These are phyloP conservation scores for Drosophila ezoana DNA, from an alignment of 2,888 invertebrate species.

Conservation along the genomic window DNA sequence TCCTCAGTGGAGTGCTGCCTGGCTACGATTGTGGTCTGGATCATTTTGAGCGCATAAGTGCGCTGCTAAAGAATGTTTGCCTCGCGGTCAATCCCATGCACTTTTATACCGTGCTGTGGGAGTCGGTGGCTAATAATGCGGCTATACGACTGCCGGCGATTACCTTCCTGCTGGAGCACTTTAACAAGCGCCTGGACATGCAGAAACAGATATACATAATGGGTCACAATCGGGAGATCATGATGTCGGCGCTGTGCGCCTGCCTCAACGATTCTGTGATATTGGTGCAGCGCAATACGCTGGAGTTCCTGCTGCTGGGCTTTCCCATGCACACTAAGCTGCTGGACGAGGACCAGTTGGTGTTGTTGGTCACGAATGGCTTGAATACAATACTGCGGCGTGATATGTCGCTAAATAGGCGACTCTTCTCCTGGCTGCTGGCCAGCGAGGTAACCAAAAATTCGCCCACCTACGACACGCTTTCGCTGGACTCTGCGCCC, in stretches of 20 bases:
- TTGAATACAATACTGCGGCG: slow-evolving; percentile 91
- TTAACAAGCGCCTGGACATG: slow-evolving; percentile 91
- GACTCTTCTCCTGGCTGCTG: slow-evolving; percentile 93
- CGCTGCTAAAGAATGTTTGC: slow-evolving; percentile 86
- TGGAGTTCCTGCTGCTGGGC: slow-evolving; percentile 92
- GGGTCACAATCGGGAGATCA: slow-evolving; percentile 93
- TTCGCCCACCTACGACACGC: slow-evolving; percentile 80
- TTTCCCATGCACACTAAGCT: slow-evolving; percentile 94
- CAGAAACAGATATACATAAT: slow-evolving; percentile 93
- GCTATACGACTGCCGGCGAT: slow-evolving; percentile 93
- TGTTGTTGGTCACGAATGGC: slow-evolving; percentile 90
- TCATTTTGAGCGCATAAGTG: slow-evolving; percentile 90
- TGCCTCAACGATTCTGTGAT: slow-evolving; percentile 92
- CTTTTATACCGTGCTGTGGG: slow-evolving; percentile 96
- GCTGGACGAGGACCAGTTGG: slow-evolving; percentile 89
- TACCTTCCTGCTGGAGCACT: slow-evolving; percentile 91
- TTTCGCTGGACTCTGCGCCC: slow-evolving; percentile 62
- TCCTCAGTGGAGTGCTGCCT: slow-evolving; percentile 94
- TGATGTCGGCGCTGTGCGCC: slow-evolving; percentile 92
- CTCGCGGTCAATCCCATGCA: slow-evolving; percentile 90
- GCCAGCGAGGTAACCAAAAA: slow-evolving; percentile 89
- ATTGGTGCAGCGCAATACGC: slow-evolving; percentile 93
- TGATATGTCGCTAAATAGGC: slow-evolving; percentile 95
- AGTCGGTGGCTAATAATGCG: slow-evolving; percentile 92
- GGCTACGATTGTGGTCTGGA: slow-evolving; percentile 94